phyloP scores from a whole-genome alignment of 2,113 vertebrate species.

The Sigmodon hispidus region DNA sequence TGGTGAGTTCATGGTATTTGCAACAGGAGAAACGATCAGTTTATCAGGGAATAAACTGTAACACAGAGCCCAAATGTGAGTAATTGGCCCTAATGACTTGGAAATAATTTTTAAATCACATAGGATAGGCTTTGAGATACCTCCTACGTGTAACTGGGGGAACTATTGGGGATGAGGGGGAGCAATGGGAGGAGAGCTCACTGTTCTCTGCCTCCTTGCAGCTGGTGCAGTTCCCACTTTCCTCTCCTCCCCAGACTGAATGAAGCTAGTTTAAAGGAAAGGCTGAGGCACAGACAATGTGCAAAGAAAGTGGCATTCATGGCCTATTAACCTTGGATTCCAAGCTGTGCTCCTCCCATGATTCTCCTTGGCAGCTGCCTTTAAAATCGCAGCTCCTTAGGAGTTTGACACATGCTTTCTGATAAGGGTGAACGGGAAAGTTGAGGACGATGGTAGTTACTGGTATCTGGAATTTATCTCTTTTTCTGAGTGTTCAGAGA shows the following conservation, averaged over 20 bases:
- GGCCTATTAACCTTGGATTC: slow-evolving; percentile 77
- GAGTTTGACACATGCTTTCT: background rate
- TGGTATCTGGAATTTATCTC: background rate
- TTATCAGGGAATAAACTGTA: slow-evolving; percentile 66
- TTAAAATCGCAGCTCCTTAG: slow-evolving; percentile 24
- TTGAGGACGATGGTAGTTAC: background rate
- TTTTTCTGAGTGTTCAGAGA: slow-evolving; percentile 4
- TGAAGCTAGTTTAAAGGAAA: slow-evolving; percentile 72
- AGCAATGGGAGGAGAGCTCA: background rate
- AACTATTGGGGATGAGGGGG: background rate
- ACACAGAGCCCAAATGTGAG: slow-evolving; percentile 63
- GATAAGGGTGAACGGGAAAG: background rate
- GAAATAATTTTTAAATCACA: slow-evolving; percentile 64
- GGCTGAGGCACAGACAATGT: slow-evolving; percentile 66
- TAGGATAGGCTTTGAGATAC: slow-evolving; percentile 42
- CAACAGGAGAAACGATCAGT: slow-evolving; percentile 28
- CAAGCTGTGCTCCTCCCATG: slow-evolving; percentile 55
- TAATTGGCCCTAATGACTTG: slow-evolving; percentile 74
- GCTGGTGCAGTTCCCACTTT: slow-evolving; percentile 55
- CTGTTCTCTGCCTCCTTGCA: slow-evolving; percentile 41
- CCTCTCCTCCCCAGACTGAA: slow-evolving; percentile 55
- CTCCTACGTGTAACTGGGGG: background rate
- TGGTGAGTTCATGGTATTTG: slow-evolving; percentile 56
- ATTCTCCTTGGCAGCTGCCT: slow-evolving; percentile 54
- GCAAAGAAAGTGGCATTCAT: slow-evolving; percentile 66